A percentile compares a stretch with the other conserved stretches of the same genome.
Evolutionary conservation across 2,888 invertebrate genomes (phyloP).

Genomic region (Enoplolaimus lenunculus): DNA sequence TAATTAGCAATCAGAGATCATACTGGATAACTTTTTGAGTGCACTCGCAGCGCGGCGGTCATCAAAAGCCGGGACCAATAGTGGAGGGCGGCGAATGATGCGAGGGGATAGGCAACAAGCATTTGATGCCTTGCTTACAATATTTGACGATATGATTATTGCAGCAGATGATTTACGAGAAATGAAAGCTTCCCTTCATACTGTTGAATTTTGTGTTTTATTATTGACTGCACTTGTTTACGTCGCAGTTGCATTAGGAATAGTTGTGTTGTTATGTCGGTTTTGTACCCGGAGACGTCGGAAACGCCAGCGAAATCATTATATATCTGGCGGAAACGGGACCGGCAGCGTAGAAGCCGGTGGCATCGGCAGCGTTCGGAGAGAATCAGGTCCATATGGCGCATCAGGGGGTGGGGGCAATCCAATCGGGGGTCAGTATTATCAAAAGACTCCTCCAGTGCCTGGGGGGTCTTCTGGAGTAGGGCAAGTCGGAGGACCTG

Average conservation of each 20-base stretch:
- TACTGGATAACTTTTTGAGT: neutral
- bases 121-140: neutral
- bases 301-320: neutral
- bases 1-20: no score
- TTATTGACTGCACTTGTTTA: slow-evolving; percentile 4
- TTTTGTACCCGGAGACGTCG: neutral
- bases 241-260: neutral
- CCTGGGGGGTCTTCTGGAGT: no score
- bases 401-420: neutral
- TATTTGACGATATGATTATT: neutral
- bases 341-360: no score
- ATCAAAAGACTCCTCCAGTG: no score
- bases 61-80: no score
- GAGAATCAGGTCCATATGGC: neutral
- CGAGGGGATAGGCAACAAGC: neutral
- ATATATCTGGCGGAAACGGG: neutral
- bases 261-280: neutral
- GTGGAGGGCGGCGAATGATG: neutral
- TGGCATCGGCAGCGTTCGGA: neutral
- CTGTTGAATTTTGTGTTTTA: neutral
- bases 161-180: neutral
- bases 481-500: no score
- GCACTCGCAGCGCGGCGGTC: neutral
- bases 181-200: slow-evolving; percentile 5
- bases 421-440: no score